These are phyloP conservation scores for Bubo blakistoni DNA, from an alignment of 2,113 vertebrate species.

Conservation along the genomic window DNA sequence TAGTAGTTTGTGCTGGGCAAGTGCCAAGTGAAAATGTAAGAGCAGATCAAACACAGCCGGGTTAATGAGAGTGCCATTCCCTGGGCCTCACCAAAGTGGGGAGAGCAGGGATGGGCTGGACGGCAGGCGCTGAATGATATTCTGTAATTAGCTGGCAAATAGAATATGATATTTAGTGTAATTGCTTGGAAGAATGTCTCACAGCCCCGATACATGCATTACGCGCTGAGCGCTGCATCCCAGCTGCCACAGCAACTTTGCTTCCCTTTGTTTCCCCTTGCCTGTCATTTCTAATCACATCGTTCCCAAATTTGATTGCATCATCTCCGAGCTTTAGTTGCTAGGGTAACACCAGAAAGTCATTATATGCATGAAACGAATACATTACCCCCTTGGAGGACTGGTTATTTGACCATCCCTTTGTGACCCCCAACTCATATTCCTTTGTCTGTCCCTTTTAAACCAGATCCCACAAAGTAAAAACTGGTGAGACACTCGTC, in stretches of 20 bases:
- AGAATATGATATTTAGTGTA: constrained; percentile 61
- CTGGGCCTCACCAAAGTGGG: background rate
- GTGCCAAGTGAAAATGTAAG: background rate
- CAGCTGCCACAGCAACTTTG: constrained; percentile 46
- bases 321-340: constrained; percentile 14
- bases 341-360: constrained; percentile 40
- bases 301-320: constrained; percentile 38
- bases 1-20: background rate
- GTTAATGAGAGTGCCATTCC: constrained; percentile 34
- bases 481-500: background rate
- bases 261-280: constrained; percentile 48
- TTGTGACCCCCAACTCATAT: background rate
- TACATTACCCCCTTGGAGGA: background rate
- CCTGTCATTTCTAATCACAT: constrained; percentile 50
- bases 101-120: background rate
- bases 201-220: background rate
- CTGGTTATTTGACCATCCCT: background rate
- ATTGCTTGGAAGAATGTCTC: constrained; percentile 56
- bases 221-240: background rate
- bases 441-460: background rate
- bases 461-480: background rate
- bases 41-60: background rate
- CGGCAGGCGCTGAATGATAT: constrained; percentile 8
- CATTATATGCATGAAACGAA: background rate
- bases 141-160: constrained; percentile 68